A percentile compares a stretch with the other conserved stretches of the same genome.
phyloP scores from a whole-genome alignment of 2,113 vertebrate genomes.

The Brevimyrus niger region DNA sequence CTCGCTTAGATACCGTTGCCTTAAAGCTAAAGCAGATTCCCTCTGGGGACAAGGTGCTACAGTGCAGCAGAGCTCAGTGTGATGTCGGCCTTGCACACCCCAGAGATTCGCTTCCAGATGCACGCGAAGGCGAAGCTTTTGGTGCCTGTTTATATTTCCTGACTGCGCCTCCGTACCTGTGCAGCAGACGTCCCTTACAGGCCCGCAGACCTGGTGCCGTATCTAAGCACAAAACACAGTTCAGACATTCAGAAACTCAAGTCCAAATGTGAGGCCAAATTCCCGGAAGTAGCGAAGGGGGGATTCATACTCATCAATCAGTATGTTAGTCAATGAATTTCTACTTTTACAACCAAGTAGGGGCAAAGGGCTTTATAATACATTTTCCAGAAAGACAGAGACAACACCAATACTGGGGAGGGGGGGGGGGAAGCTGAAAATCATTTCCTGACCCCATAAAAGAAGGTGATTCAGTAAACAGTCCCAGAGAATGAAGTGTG shows the following conservation, averaged over 20 bases:
- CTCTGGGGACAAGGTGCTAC: neutral
- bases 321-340: neutral
- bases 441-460: neutral
- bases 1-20: neutral
- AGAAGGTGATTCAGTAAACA: constrained; percentile 1
- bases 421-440: neutral
- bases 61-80: neutral
- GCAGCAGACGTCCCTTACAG: neutral
- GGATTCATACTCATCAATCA: neutral
- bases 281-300: neutral
- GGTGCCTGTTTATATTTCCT: neutral
- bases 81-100: neutral
- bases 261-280: neutral
- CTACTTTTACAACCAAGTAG: neutral
- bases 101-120: neutral
- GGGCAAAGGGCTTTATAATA: neutral
- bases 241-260: neutral
- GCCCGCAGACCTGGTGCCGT: neutral
- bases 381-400: neutral
- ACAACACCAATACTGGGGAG: neutral
- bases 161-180: neutral
- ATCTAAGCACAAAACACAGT: neutral
- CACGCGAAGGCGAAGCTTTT: neutral
- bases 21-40: neutral
- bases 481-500: neutral